Conservation (phyloP, 2,888 invertebrate genomes). For the Dione juno region DNA sequence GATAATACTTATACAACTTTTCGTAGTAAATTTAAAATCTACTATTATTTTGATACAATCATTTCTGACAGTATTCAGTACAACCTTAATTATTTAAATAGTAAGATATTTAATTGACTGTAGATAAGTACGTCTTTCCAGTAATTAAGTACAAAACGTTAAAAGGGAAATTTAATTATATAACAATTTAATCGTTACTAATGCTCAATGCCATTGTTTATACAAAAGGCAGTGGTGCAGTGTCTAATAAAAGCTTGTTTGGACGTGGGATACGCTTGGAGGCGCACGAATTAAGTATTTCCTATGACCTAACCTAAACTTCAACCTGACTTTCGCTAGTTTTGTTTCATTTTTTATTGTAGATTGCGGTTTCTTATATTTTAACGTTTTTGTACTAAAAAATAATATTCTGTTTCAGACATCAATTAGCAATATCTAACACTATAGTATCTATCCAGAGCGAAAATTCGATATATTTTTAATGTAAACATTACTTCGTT, state of each 20-base stretch:
- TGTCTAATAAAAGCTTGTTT: slow-evolving; percentile 34
- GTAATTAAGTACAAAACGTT: slow-evolving; percentile 30
- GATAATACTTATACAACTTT: slow-evolving; percentile 7
- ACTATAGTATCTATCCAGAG: not conserved
- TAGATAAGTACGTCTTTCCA: slow-evolving; percentile 6
- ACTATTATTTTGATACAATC: not conserved
- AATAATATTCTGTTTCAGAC: not conserved
- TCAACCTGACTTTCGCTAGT: slow-evolving; percentile 19
- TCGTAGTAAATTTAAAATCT: not conserved
- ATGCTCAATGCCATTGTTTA: slow-evolving; percentile 34
- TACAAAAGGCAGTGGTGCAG: slow-evolving; percentile 22
- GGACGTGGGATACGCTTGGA: slow-evolving; percentile 36
- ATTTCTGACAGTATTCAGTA: not conserved
- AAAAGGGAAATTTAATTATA: slow-evolving; percentile 32
- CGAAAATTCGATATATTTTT: not conserved
- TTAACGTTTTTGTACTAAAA: too few species aligned
- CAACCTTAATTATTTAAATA: not conserved
- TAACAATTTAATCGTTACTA: slow-evolving; percentile 26
- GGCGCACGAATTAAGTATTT: slow-evolving; percentile 28
- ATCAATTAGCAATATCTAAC: not conserved
- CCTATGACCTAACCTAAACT: slow-evolving; percentile 21
- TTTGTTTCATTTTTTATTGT: not conserved
- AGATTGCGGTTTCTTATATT: not conserved
- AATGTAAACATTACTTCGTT: not conserved
- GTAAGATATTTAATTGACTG: slow-evolving; percentile 1